Evolutionary conservation across 2,888 invertebrate species (phyloP), one percentile per base, ranked within the genome.

Genomic region (Lepidochrysops patricia): DNA sequence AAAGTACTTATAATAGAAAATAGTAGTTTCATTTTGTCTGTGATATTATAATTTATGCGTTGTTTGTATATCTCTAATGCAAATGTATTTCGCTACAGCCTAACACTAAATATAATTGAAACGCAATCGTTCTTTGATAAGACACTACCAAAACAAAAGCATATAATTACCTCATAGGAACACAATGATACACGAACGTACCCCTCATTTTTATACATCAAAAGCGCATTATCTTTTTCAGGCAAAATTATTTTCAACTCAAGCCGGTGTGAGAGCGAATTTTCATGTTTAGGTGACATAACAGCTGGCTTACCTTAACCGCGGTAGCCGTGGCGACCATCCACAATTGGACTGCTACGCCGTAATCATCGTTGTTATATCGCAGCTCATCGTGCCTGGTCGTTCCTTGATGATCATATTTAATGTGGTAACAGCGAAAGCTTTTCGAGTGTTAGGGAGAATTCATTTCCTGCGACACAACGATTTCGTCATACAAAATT

Each of bases 271-370:
- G 26, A 26, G 50, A 50, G 50, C 26, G 50, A 50, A 50, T 50
- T 26, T 26, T 26, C 50, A 26, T 50, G 50, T 50, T 50, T 50
- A 50, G 50, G 50, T 50, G 50, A 50, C 50, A 50, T 50, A 50
- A 50, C 26, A 50, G 26, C 50, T 50, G 50, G 50, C 50, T 50
- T 50, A 50, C 50, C 50, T 50, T 50, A 13, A 26, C 26, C 50
- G 50, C 37, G 7, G 26, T 1, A 4, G 26, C 50, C 50, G 6
- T 27, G 6, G 6, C 43, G 52, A 52, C 52, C 52, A 27, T 4
- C 15, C n/a, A 50, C 13, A 50, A n/a, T 2, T 3, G 26, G 37
- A 19, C 43, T 43, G 19, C 9, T 9, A n/a, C n/a, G n/a, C n/a
- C n/a, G n/a, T n/a, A n/a, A n/a, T n/a, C n/a, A n/a, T n/a, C 7